Conservation (phyloP, 2,888 invertebrate species). For the Rhodophaea formosa region DNA sequence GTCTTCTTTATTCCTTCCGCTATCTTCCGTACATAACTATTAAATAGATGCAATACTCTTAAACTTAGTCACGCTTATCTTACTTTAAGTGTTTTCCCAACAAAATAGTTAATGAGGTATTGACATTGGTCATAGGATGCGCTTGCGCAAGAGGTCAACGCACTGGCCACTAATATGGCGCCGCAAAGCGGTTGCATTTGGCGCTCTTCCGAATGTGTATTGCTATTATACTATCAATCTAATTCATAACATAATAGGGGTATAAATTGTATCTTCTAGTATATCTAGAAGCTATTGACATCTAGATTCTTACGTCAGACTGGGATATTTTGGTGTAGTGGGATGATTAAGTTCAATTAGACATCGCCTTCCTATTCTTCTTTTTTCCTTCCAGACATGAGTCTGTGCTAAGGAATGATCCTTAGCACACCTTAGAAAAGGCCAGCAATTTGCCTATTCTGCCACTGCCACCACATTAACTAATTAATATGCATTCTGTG, state of each 20-base stretch:
- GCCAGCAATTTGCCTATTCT: no score
- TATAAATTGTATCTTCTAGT: background rate
- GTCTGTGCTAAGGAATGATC: no score
- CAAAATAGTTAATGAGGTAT: constrained; percentile 17
- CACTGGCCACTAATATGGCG: constrained; percentile 53
- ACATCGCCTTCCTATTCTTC: no score
- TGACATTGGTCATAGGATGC: constrained; percentile 33
- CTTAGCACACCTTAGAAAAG: no score
- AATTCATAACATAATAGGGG: constrained; percentile 8
- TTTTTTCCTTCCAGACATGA: no score
- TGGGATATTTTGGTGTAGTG: no score
- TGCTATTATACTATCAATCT: constrained; percentile 19
- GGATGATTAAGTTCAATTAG: no score
- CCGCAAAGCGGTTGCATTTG: constrained; percentile 34
- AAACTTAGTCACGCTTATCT: background rate
- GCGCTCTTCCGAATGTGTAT: constrained; percentile 27
- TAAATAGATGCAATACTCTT: background rate
- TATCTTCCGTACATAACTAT: no score
- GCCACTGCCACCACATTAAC: no score
- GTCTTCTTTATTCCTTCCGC: no score
- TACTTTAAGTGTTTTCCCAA: background rate
- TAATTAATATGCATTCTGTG: no score
- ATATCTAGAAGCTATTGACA: background rate
- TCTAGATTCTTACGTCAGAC: background rate
- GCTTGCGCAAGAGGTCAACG: constrained; percentile 64